Evolutionary conservation across 2,113 vertebrate genomes (phyloP).

Genomic region (Dicrurus megarhynchus): DNA sequence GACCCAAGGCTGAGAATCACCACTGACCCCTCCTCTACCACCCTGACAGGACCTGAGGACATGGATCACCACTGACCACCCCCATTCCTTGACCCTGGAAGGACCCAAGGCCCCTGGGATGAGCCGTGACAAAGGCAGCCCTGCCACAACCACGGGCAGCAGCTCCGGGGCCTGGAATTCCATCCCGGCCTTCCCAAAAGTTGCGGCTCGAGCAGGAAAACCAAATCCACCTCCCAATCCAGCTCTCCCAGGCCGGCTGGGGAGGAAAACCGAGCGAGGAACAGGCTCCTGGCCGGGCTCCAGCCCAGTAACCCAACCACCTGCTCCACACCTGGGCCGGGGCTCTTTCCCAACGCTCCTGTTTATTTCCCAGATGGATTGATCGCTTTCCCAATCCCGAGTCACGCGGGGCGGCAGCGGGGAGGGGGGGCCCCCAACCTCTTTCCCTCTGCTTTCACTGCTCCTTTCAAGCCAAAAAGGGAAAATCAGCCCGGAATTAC

Average conservation of each 20-base stretch:
- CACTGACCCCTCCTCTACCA: too few relatives aligned
- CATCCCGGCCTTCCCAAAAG: not conserved
- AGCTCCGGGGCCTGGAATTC: not conserved
- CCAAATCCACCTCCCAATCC: not conserved
- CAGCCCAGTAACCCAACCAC: constrained; percentile 43
- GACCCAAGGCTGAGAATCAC: too few relatives aligned
- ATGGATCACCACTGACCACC: too few relatives aligned
- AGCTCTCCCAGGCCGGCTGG: not conserved
- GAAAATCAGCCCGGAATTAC: accelerated
- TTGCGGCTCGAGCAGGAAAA: not conserved
- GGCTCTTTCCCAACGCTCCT: constrained; percentile 46
- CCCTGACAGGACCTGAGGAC: too few relatives aligned
- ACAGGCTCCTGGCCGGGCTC: constrained; percentile 9
- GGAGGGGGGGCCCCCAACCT: not conserved
- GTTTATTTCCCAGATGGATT: not conserved
- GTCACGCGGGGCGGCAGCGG: not conserved
- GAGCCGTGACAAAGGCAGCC: not conserved
- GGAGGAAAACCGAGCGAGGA: constrained; percentile 29
- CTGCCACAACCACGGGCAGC: not conserved
- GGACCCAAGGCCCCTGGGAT: not conserved
- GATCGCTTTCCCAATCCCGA: not conserved
- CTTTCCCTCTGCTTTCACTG: not conserved
- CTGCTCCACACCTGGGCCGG: constrained; percentile 10
- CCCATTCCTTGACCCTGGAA: too few relatives aligned
- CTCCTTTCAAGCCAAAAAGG: not conserved